Evolutionary conservation across 2,113 vertebrate species (phyloP).

Genomic region (Herpetotheres cachinnans): DNA sequence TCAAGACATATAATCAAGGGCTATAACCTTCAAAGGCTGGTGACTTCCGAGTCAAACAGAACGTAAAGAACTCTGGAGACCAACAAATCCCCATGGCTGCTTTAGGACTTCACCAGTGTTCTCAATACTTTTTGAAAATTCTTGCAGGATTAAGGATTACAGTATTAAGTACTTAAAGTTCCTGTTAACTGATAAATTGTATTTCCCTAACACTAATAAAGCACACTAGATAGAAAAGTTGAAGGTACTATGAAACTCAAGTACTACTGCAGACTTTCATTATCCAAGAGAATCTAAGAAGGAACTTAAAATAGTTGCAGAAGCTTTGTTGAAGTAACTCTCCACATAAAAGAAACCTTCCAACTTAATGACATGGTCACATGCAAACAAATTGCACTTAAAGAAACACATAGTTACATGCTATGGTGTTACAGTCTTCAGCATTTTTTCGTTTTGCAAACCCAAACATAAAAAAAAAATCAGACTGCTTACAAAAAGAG

Average conservation of each 20-base stretch:
- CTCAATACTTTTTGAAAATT: background rate
- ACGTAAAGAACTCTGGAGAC: background rate
- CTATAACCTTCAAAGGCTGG: background rate
- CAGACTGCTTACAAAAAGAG: slow-evolving; percentile 78
- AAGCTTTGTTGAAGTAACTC: slow-evolving; percentile 24
- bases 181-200: background rate
- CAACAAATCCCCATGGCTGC: background rate
- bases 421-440: slow-evolving; percentile 34
- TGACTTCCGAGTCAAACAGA: background rate
- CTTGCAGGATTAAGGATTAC: background rate
- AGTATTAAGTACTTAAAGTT: background rate
- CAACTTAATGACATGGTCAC: slow-evolving; percentile 53
- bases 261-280: slow-evolving; percentile 11
- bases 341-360: slow-evolving; percentile 60
- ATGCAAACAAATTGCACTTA: slow-evolving; percentile 57
- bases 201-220: background rate
- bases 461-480: slow-evolving; percentile 56
- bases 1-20: background rate
- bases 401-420: slow-evolving; percentile 38
- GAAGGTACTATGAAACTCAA: background rate
- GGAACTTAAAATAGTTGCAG: slow-evolving; percentile 54
- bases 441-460: slow-evolving; percentile 49
- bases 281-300: slow-evolving; percentile 21
- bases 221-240: background rate
- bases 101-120: background rate